Conservation (phyloP, 2,888 invertebrate genomes). For the Nemoura dubitans region DNA sequence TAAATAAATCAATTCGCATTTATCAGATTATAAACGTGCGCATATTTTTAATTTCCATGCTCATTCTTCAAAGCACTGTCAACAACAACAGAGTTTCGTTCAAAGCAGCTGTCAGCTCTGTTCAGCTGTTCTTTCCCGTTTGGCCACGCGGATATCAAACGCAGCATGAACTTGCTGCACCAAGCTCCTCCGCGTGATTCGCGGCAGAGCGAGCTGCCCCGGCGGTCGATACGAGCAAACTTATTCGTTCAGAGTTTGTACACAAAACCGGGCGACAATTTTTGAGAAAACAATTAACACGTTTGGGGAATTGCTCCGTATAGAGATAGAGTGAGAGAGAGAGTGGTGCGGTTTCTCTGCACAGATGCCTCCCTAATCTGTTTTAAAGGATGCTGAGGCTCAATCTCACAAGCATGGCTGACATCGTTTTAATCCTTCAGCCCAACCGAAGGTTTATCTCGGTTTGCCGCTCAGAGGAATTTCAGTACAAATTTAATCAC, state of each 20-base stretch:
- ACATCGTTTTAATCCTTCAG: not conserved
- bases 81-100: not conserved
- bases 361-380: not conserved
- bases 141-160: not conserved
- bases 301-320: not conserved
- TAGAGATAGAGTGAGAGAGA: too few relatives aligned
- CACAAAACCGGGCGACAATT: not conserved
- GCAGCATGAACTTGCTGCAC: not conserved
- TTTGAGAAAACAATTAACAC: constrained; percentile 7
- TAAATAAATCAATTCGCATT: not conserved
- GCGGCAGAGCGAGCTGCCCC: not conserved
- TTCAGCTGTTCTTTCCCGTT: not conserved
- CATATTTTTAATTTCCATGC: not conserved
- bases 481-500: not conserved
- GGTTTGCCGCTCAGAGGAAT: not conserved
- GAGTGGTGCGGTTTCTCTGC: not conserved
- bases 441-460: not conserved
- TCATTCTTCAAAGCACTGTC: not conserved
- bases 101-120: not conserved
- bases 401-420: not conserved
- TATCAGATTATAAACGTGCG: not conserved
- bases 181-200: not conserved
- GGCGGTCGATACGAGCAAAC: not conserved
- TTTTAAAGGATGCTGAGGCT: not conserved
- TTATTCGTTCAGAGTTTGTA: not conserved